These are phyloP conservation scores for Priocnemis perturbator DNA, from an alignment of 2,888 invertebrate species.

Conservation along the genomic window DNA sequence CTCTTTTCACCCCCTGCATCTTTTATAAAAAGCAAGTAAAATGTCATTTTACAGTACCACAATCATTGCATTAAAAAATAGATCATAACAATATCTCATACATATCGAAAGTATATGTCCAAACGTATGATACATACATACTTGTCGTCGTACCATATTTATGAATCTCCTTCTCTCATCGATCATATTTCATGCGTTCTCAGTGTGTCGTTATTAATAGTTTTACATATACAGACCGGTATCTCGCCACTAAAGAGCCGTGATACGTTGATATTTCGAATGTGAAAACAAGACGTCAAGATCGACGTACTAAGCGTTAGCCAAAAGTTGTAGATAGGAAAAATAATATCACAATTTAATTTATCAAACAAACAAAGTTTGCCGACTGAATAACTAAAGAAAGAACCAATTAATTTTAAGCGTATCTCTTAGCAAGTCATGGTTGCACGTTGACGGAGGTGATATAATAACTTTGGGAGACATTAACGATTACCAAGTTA, in stretches of 20 bases:
- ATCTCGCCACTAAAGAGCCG: not conserved
- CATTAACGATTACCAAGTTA: slow-evolving; percentile 4
- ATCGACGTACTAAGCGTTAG: slow-evolving; percentile 9
- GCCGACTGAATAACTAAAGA: slow-evolving; percentile 33
- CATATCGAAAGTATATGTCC: slow-evolving; percentile 34
- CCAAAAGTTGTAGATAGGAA: slow-evolving; percentile 30
- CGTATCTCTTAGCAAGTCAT: slow-evolving; percentile 7
- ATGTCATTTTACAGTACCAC: not conserved
- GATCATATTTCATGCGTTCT: not conserved
- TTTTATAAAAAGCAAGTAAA: not conserved
- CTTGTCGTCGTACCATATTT: not conserved
- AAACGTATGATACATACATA: slow-evolving; percentile 9
- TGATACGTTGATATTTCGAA: too few relatives aligned
- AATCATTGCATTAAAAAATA: slow-evolving; percentile 13
- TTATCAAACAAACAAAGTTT: slow-evolving; percentile 33
- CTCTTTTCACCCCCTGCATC: not conserved
- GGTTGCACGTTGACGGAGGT: not conserved
- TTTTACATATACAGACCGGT: not conserved
- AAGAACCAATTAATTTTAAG: slow-evolving; percentile 34
- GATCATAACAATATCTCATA: slow-evolving; percentile 20
- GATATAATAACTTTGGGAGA: not conserved
- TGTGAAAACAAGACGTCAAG: not conserved
- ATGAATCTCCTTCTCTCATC: not conserved
- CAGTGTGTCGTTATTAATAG: not conserved
- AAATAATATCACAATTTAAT: slow-evolving; percentile 27